A percentile compares a stretch with the other conserved stretches of the same genome.
These are phyloP conservation scores for Pheosia tremula DNA, from an alignment of 2,888 invertebrate species.

Conservation along the genomic window DNA sequence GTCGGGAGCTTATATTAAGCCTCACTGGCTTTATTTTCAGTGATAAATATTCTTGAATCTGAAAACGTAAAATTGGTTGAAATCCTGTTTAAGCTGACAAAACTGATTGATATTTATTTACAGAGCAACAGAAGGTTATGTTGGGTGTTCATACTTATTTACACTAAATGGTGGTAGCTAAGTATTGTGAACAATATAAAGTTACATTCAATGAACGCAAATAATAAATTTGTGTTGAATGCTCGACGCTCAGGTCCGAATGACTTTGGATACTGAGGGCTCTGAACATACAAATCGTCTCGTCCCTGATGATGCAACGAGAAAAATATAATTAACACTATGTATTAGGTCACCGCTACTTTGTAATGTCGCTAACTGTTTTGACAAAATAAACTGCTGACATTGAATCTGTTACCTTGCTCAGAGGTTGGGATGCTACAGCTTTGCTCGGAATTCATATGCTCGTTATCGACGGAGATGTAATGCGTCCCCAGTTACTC, in stretches of 20 bases:
- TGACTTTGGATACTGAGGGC: not conserved
- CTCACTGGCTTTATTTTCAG: conserved; percentile 13
- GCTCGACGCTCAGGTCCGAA: not conserved
- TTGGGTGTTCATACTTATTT: not conserved
- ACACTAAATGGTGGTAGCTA: no score
- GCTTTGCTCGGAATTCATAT: conserved; percentile 11
- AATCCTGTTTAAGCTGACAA: not conserved
- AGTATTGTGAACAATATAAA: not conserved
- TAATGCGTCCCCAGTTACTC: conserved; percentile 29
- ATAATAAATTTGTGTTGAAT: not conserved
- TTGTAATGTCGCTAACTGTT: conserved; percentile 17
- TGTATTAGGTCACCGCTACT: conserved; percentile 11
- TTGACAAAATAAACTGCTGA: conserved; percentile 16
- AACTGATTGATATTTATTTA: not conserved
- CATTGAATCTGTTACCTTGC: conserved; percentile 30
- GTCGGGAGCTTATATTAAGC: conserved; percentile 5
- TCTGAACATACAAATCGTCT: conserved; percentile 16
- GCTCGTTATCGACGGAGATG: conserved; percentile 21
- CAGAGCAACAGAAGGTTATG: not conserved
- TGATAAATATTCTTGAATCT: not conserved
- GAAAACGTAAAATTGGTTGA: not conserved
- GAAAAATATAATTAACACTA: conserved; percentile 14
- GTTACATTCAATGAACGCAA: not conserved
- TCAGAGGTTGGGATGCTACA: conserved; percentile 15
- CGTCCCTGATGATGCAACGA: conserved; percentile 24